Base-by-base conservation (phyloP, 1,140 invertebrate species). In the Monochamus saltuarius region DNA sequence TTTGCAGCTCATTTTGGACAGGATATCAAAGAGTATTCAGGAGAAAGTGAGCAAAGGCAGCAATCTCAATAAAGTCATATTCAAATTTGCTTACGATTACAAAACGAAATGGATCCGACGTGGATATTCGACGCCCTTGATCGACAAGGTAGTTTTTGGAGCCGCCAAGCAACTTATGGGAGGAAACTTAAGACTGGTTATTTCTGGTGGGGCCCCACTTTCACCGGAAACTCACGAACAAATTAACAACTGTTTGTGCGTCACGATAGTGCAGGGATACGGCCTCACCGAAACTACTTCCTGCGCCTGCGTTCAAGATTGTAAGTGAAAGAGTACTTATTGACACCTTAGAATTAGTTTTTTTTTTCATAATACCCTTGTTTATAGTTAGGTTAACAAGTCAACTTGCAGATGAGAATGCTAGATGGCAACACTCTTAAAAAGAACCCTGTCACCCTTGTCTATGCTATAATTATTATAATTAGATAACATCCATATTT, bases 271-370 rank as follows among this genome's bases (percentile, higher is more conserved):
- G 47, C 94, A 97, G 75, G 97, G 97, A 45, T 99, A 99, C 80
- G 97, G 97, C 7, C 84, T 99, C 36, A 99, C 97, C 1, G 97
- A 99, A 84, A 98, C 95, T 8, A 91, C 90, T 66, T 96, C 94
- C 2, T 94, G 90, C 72, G 94, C 92, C 22, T 91, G 93, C 13
- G 89, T 97, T 53, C 91, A 93, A 85, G 89, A 95, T 75, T 78
- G 88, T 88, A 80, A 79, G 82, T 83, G 63, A 29, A n/a, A 51
- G 13, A 16, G 13, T 10, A 65, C 58, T n/a, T n/a, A n/a, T n/a
- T n/a, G n/a, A n/a, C n/a, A n/a, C n/a, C n/a, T n/a, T n/a, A n/a
- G n/a, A n/a, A n/a, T n/a, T n/a, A n/a, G n/a, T n/a, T n/a, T n/a
- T n/a, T n/a, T n/a, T n/a, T n/a, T n/a, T n/a, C n/a, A n/a, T n/a